Conservation (phyloP, 64 coral and sea anemone genomes). For the Exaiptasia diaphana region DNA sequence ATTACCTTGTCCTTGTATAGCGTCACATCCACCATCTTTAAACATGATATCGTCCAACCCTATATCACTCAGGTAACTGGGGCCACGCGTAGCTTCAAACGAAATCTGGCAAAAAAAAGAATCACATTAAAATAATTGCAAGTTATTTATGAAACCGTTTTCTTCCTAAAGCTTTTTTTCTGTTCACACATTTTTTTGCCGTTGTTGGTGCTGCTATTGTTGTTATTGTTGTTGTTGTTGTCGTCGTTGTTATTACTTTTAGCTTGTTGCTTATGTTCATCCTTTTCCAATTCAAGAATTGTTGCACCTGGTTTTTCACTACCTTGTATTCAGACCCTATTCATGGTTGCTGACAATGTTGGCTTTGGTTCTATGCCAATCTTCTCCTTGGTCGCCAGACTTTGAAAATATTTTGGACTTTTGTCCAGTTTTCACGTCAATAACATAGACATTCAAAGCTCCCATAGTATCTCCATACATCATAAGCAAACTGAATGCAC, state of each 20-base stretch:
- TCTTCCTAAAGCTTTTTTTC: neutral
- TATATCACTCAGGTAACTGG: neutral
- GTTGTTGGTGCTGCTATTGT: no score
- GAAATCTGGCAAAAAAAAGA: constrained; percentile 5
- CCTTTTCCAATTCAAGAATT: neutral
- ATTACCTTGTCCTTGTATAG: no score
- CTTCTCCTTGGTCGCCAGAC: constrained; percentile 47
- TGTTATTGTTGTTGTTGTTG: no score
- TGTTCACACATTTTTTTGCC: no score
- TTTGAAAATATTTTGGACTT: constrained; percentile 27
- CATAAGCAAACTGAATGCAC: constrained; percentile 57
- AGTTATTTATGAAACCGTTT: no score
- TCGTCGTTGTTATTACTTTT: no score
- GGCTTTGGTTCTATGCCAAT: constrained; percentile 24
- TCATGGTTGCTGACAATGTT: neutral
- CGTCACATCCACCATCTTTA: neutral
- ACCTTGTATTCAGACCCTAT: neutral
- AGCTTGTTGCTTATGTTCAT: no score
- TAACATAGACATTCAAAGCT: constrained; percentile 32
- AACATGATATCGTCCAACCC: neutral
- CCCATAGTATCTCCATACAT: constrained; percentile 62
- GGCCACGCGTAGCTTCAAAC: neutral
- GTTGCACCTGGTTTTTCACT: neutral
- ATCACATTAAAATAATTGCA: no score
- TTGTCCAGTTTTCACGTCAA: neutral